Percentiles rank a stretch among this genome's conserved stretches.
Conservation (phyloP, 2,888 invertebrate species). For the Drosophila eohydei region DNA sequence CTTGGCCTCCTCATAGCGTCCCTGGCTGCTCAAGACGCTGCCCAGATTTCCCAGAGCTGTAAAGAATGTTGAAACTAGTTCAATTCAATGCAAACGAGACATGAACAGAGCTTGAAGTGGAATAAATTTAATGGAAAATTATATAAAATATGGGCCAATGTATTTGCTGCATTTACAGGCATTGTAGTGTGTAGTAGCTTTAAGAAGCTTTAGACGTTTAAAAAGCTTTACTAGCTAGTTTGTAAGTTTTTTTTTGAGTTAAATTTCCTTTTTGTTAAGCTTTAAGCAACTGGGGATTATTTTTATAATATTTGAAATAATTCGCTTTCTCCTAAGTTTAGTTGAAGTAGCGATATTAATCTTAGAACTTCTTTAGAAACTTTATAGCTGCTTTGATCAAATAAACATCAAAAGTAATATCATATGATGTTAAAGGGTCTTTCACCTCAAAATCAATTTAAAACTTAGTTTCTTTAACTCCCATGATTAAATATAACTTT, state of each 20-base stretch:
- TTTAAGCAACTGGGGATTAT: no score
- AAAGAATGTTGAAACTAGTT: constrained; percentile 4
- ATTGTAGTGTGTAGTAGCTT: neutral
- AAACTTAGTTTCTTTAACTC: no score
- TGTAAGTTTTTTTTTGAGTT: neutral
- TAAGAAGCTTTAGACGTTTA: neutral
- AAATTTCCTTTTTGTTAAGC: no score
- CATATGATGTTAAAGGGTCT: no score
- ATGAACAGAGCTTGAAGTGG: neutral
- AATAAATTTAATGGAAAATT: neutral
- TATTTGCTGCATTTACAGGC: neutral
- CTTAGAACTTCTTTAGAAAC: neutral
- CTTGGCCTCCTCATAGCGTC: constrained; percentile 94
- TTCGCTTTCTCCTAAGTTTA: no score
- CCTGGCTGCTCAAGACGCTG: constrained; percentile 96
- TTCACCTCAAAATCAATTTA: no score
- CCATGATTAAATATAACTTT: no score
- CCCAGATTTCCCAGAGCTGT: constrained; percentile 98
- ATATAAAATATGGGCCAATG: neutral
- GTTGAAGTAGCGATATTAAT: neutral
- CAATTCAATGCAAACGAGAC: neutral
- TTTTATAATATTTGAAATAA: no score
- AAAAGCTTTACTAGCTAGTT: neutral
- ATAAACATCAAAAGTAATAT: no score
- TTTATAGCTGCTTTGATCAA: no score